Evolutionary conservation across 1,140 invertebrate genomes (phyloP).

Genomic region (Calliopsis andreniformis): DNA sequence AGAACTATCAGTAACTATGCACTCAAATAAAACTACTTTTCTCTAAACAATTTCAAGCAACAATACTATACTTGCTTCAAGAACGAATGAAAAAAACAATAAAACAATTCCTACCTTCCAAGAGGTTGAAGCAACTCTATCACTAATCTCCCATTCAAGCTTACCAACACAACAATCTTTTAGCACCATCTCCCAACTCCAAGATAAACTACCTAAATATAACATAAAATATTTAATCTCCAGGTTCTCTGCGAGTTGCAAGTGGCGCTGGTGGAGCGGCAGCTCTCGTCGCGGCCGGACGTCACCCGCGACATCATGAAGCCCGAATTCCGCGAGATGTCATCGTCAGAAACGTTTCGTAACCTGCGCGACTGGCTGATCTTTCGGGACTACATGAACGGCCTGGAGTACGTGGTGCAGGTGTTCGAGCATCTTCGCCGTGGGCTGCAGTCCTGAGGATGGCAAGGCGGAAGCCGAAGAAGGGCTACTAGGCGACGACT

Average conservation of each 20-base stretch:
- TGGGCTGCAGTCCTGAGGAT: conserved; percentile 72
- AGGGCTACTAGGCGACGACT: conserved; percentile 69
- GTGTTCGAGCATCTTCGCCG: conserved; percentile 80
- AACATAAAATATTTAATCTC: background rate
- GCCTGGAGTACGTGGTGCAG: conserved; percentile 83
- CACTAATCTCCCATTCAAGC: too few relatives aligned
- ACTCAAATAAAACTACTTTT: too few relatives aligned
- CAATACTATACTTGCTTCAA: too few relatives aligned
- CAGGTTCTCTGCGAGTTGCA: conserved; percentile 84
- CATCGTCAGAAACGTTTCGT: conserved; percentile 76
- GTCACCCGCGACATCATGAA: conserved; percentile 83
- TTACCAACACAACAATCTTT: too few relatives aligned
- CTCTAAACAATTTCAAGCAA: too few relatives aligned
- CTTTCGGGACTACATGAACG: conserved; percentile 86
- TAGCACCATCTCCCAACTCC: too few relatives aligned
- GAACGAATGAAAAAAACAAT: too few relatives aligned
- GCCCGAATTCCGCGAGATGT: conserved; percentile 78
- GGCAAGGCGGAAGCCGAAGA: conserved; percentile 69
- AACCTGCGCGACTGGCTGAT: conserved; percentile 86
- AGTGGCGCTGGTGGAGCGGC: conserved; percentile 82
- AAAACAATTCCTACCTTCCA: too few relatives aligned
- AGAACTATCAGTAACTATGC: too few relatives aligned
- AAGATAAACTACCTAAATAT: too few relatives aligned
- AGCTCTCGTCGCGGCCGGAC: conserved; percentile 78
- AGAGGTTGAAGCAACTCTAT: too few relatives aligned